phyloP scores from a whole-genome alignment of 2,888 invertebrate species.

The Gordius sp. region DNA sequence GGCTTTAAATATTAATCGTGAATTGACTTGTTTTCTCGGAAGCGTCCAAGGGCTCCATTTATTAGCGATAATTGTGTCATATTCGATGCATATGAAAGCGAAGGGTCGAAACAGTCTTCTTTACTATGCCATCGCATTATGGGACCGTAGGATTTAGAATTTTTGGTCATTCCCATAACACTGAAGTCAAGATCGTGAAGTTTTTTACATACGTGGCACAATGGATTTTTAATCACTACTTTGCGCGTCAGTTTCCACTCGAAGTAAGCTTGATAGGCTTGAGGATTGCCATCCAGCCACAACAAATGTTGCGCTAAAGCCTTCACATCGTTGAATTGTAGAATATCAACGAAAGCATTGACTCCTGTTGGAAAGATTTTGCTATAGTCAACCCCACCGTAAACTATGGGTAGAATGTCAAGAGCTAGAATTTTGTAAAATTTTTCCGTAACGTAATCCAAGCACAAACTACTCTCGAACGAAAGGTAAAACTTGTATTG shows the following conservation, averaged over 20 bases:
- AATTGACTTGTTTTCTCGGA: no score
- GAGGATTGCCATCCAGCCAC: background rate
- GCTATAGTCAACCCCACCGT: slow-evolving; percentile 16
- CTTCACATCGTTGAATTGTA: background rate
- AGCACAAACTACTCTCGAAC: slow-evolving; percentile 18
- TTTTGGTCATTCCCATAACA: no score
- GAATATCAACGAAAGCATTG: background rate
- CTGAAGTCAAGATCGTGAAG: no score
- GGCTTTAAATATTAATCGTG: no score
- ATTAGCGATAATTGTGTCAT: no score
- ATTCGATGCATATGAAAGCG: no score
- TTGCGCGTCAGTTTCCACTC: slow-evolving; percentile 16
- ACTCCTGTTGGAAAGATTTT: background rate
- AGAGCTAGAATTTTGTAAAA: slow-evolving; percentile 17
- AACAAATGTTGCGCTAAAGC: background rate
- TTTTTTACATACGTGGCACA: no score
- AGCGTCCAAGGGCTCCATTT: no score
- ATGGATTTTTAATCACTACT: no score
- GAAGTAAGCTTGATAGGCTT: slow-evolving; percentile 14
- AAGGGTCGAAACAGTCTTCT: no score
- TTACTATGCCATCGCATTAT: no score
- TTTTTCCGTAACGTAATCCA: slow-evolving; percentile 18
- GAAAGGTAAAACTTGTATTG: slow-evolving; percentile 18
- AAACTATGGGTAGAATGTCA: slow-evolving; percentile 17
- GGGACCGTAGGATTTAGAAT: no score